Base-by-base conservation (phyloP, 2,113 vertebrate species). In the Vulpes lagopus region DNA sequence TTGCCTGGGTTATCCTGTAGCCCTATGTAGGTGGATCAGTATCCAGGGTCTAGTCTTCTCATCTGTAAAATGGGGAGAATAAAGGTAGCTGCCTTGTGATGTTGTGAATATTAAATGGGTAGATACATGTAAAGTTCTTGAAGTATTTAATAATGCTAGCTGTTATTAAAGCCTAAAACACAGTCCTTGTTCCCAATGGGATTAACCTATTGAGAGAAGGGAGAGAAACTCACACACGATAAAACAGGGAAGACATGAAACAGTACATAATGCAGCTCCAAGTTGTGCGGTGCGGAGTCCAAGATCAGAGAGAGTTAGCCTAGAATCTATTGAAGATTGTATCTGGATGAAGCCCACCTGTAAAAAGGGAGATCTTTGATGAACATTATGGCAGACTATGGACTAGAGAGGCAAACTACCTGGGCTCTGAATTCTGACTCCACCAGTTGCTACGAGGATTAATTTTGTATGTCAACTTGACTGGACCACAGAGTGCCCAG, bases 31-130 rank as follows among this genome's bases (percentile, higher is more conserved):
- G 59, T 64, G 22, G 8, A 62, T 73, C 60, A 81, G 35, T 69
- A 38, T 53, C 32, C 62, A 69, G 55, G 5, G 27, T 65, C 2
- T 69, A 35, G 12, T 51, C n/a, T 79, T 83, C 49, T 88, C n/a
- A 91, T 88, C 67, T 96, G 23, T 19, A 94, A 91, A 76, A 49
- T 38, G 27, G 12, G 23, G 19, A 23, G 25, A 69, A 76, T 27
- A 86, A 35, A 84, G 32, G 49, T 49, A 80, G 32, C 55, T 35
- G 78, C 8, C 27, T 51, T 51, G 25, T 16, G 8, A 8, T 35
- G 9, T 91, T 94, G n/a, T 96, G 57, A 57, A 35, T 53, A 81
- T 60, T 93, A 92, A 67, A 60, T 74, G 38, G 35, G 65, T 71
- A 91, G 79, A 38, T 83, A 53, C 15, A 78, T 67, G 25, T 74